phyloP scores from a whole-genome alignment of 2,797 vertebrate species.

The Centroberyx gerrardi region DNA sequence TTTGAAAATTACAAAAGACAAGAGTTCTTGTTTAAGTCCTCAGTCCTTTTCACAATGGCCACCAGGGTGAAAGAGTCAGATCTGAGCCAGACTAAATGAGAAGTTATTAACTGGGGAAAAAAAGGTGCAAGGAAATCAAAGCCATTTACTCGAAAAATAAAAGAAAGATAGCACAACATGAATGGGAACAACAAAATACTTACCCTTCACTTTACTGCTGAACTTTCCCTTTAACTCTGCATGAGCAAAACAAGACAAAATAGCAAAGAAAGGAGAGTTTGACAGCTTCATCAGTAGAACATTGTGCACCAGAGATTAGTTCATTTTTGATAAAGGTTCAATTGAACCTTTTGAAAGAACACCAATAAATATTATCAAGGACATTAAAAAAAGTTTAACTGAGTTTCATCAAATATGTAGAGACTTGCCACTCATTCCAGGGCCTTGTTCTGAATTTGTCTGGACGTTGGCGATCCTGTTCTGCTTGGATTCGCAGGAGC shows the following conservation, averaged over 20 bases:
- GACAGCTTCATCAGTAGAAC: not conserved
- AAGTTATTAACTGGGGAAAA: constrained; percentile 29
- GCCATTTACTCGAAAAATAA: not conserved
- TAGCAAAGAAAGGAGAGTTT: not conserved
- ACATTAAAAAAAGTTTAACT: constrained; percentile 2
- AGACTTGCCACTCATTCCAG: constrained; percentile 71
- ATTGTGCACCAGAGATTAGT: not conserved
- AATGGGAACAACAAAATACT: constrained; percentile 9
- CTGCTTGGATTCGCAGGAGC: constrained; percentile 72
- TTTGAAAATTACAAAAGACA: constrained; percentile 14
- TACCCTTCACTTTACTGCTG: constrained; percentile 80
- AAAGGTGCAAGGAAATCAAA: not conserved
- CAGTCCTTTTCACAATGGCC: constrained; percentile 45
- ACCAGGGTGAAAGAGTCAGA: constrained; percentile 55
- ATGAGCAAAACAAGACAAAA: constrained; percentile 29
- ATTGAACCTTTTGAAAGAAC: not conserved
- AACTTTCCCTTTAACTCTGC: constrained; percentile 73
- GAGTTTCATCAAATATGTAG: not conserved
- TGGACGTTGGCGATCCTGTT: constrained; percentile 73
- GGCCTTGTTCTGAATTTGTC: constrained; percentile 39
- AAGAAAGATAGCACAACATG: not conserved
- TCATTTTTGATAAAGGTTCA: not conserved
- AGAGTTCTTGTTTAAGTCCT: constrained; percentile 44
- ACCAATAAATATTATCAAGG: not conserved
- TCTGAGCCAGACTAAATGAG: constrained; percentile 16